phyloP scores from a whole-genome alignment of 2,113 vertebrate species.

The Hemichromis elongatus region DNA sequence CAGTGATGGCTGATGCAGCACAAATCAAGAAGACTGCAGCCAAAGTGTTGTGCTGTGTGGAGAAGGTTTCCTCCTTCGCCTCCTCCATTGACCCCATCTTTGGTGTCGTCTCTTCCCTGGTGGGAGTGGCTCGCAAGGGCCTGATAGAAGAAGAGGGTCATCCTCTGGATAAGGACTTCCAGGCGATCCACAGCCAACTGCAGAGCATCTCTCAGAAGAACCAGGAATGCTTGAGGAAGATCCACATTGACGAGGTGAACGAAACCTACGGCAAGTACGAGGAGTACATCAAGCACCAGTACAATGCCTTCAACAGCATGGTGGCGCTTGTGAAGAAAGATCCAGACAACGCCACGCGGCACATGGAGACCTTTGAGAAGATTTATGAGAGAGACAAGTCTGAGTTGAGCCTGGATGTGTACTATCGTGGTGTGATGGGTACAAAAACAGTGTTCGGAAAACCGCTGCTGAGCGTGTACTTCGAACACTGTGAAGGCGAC shows the following conservation, averaged over 20 bases:
- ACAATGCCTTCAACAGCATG: conserved; percentile 69
- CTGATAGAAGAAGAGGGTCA: conserved; percentile 55
- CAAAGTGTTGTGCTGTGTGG: conserved; percentile 69
- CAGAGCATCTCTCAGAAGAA: conserved; percentile 73
- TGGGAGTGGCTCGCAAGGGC: conserved; percentile 70
- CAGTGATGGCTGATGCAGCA: conserved; percentile 61
- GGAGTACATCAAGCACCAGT: conserved; percentile 77
- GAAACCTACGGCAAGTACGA: conserved; percentile 73
- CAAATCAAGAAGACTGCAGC: conserved; percentile 59
- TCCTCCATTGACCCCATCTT: conserved; percentile 75
- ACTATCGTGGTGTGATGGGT: conserved; percentile 67
- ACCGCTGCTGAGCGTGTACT: conserved; percentile 68
- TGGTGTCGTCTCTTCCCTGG: conserved; percentile 74
- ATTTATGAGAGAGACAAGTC: conserved; percentile 68
- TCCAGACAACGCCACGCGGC: conserved; percentile 8
- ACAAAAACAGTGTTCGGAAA: conserved; percentile 50
- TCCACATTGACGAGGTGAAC: conserved; percentile 69
- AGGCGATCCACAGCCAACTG: conserved; percentile 58
- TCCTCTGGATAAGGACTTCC: conserved; percentile 67
- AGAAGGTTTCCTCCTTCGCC: conserved; percentile 75
- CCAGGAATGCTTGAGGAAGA: conserved; percentile 64
- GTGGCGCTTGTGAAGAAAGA: conserved; percentile 61
- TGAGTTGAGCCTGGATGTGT: conserved; percentile 67
- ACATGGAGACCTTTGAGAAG: conserved; percentile 64
- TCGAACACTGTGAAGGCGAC: conserved; percentile 62